These are phyloP conservation scores for Forbesichthys agassizii DNA, from an alignment of 2,113 vertebrate species.

Conservation along the genomic window DNA sequence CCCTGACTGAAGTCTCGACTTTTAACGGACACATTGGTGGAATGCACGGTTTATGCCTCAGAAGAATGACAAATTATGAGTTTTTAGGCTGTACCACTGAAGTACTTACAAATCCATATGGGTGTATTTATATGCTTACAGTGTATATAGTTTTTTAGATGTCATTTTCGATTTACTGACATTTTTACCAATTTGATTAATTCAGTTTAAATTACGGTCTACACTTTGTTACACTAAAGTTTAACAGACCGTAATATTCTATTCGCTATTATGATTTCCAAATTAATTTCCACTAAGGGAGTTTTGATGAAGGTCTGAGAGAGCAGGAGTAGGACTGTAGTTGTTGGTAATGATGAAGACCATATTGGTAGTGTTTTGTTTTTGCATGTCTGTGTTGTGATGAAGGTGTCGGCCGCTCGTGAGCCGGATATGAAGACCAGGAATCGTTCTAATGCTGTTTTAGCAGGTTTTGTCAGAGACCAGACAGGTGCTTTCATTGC, in stretches of 20 bases:
- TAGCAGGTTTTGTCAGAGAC: background rate
- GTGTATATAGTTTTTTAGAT: conserved; percentile 63
- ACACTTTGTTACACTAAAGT: conserved; percentile 39
- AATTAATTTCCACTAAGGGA: conserved; percentile 16
- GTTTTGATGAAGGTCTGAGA: conserved; percentile 52
- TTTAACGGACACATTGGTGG: conserved; percentile 69
- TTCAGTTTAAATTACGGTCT: conserved; percentile 25
- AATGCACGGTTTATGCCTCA: conserved; percentile 74
- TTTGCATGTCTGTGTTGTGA: conserved; percentile 3
- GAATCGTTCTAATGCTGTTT: conserved; percentile 40
- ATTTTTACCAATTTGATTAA: conserved; percentile 18
- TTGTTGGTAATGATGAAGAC: background rate
- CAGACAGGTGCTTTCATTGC: conserved; percentile 39
- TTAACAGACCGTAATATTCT: conserved; percentile 36
- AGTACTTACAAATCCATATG: conserved; percentile 47
- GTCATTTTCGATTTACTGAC: conserved; percentile 41
- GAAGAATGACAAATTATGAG: conserved; percentile 46
- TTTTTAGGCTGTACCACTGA: conserved; percentile 49
- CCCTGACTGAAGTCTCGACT: conserved; percentile 69
- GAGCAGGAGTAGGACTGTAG: background rate
- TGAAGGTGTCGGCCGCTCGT: conserved; percentile 14
- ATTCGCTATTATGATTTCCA: conserved; percentile 1
- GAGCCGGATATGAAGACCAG: conserved; percentile 47
- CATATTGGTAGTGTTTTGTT: conserved; percentile 13
- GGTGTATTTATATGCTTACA: conserved; percentile 69